Conservation (phyloP, 2,888 invertebrate genomes). For the Steinernema hermaphroditum region DNA sequence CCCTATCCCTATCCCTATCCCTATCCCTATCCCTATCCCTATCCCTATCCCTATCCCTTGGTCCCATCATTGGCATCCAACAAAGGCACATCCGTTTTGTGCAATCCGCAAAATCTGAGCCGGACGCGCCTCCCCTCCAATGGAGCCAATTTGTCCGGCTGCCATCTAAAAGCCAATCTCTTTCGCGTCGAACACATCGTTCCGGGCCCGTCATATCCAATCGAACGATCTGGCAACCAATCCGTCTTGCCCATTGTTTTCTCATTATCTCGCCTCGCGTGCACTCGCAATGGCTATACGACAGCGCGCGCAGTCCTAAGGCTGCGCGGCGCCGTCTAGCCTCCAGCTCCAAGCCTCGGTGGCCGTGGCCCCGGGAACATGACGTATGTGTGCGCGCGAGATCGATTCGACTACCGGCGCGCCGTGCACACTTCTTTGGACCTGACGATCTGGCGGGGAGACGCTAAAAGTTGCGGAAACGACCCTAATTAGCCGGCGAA, state of each 20-base stretch:
- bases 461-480: neutral
- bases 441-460: no score
- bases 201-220: neutral
- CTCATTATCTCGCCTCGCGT: conserved; percentile 17
- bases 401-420: conserved; percentile 3
- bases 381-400: conserved; percentile 27
- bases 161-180: conserved; percentile 14
- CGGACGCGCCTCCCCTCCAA: conserved; percentile 10
- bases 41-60: no score
- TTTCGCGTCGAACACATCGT: neutral
- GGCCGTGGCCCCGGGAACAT: neutral
- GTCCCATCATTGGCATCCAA: no score
- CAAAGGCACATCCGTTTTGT: neutral
- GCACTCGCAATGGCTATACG: conserved; percentile 15
- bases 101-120: neutral
- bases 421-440: neutral
- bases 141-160: conserved; percentile 23
- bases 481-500: neutral
- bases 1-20: no score
- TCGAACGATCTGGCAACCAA: conserved; percentile 20
- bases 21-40: no score
- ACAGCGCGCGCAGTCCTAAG: conserved; percentile 1
- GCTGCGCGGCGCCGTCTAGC: conserved; percentile 1
- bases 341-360: neutral
- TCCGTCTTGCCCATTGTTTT: conserved; percentile 27